These are phyloP conservation scores for Oryzias javanicus DNA, from an alignment of 2,113 vertebrate species.

Conservation along the genomic window DNA sequence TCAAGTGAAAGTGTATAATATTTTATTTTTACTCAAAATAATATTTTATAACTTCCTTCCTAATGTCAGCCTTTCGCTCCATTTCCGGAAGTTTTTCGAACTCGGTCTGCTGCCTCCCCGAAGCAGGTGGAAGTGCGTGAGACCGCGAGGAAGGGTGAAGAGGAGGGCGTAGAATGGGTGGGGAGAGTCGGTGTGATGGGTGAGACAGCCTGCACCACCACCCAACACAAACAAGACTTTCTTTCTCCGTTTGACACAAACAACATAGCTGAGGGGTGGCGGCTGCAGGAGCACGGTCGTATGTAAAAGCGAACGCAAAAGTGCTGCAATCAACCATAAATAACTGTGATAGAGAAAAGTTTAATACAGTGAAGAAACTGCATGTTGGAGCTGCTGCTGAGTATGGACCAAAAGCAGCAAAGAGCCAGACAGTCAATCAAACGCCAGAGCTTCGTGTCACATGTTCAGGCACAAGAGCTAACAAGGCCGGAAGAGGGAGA, in stretches of 20 bases:
- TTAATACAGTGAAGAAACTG: conserved; percentile 21
- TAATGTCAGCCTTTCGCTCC: conserved; percentile 36
- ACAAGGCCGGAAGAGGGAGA: conserved; percentile 62
- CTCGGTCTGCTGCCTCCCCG: conserved; percentile 27
- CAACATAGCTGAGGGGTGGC: conserved; percentile 57
- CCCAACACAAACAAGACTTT: conserved; percentile 67
- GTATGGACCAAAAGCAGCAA: conserved; percentile 31
- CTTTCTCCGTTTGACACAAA: conserved; percentile 69
- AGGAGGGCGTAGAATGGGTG: conserved; percentile 51
- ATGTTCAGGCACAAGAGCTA: conserved; percentile 53
- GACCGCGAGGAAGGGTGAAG: conserved; percentile 7
- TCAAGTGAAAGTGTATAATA: too few relatives aligned
- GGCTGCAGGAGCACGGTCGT: conserved; percentile 27
- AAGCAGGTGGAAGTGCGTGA: conserved; percentile 54
- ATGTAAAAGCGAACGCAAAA: conserved; percentile 20
- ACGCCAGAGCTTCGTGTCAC: conserved; percentile 45
- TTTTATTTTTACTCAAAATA: too few relatives aligned
- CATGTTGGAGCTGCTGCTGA: conserved; percentile 8
- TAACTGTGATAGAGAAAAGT: too few relatives aligned
- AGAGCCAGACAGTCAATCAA: conserved; percentile 44
- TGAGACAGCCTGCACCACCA: conserved; percentile 47
- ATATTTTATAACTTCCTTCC: background rate
- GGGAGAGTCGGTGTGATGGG: conserved; percentile 55
- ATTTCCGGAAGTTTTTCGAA: conserved; percentile 65
- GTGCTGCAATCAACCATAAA: background rate